phyloP scores from a whole-genome alignment of 2,797 vertebrate genomes.

The Halcyon smyrnensis region DNA sequence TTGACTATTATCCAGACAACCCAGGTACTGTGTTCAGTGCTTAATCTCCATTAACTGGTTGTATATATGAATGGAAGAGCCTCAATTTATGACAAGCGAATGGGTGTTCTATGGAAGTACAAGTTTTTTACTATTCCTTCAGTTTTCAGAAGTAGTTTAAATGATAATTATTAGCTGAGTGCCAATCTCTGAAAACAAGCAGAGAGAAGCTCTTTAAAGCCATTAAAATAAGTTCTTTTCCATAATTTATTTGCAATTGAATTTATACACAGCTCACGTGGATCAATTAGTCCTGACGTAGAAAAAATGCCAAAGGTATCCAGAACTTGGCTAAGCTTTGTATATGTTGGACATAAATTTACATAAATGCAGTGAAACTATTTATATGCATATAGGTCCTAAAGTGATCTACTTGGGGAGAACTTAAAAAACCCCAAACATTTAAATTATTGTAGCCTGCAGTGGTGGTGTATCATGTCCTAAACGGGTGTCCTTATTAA shows the following conservation, averaged over 20 bases:
- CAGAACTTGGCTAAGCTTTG: neutral
- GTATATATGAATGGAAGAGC: neutral
- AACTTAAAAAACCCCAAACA: neutral
- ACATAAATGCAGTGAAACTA: neutral
- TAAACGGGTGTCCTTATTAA: neutral
- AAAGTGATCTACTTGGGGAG: neutral
- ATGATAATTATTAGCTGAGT: neutral
- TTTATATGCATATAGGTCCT: fast-evolving
- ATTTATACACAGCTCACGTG: neutral
- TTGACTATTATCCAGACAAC: slow-evolving; percentile 98
- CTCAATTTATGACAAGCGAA: neutral
- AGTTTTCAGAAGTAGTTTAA: neutral
- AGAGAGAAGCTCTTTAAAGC: neutral
- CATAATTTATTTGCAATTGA: neutral
- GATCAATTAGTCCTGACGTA: neutral
- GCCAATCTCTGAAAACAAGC: neutral
- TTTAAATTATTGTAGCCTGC: neutral
- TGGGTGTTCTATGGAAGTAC: neutral
- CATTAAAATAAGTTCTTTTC: neutral
- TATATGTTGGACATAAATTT: neutral
- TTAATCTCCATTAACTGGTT: neutral
- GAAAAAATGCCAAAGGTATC: neutral
- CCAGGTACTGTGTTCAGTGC: slow-evolving; percentile 80
- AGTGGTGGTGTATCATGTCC: neutral
- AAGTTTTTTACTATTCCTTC: neutral